Evolutionary conservation across 2,888 invertebrate genomes (phyloP).

Genomic region (Andrena flavipes): DNA sequence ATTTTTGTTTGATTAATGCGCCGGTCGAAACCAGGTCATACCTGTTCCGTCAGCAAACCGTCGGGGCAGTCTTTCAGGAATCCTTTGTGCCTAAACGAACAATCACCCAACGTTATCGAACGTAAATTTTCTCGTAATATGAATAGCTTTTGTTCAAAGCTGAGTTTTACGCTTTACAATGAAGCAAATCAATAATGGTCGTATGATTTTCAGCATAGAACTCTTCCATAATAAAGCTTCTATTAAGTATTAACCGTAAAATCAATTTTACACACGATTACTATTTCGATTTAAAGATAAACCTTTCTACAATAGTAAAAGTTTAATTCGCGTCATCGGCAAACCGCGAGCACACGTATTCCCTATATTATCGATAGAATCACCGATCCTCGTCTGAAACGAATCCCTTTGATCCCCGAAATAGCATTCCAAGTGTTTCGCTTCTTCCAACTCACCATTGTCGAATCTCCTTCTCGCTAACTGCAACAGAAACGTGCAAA

Average conservation of each 20-base stretch:
- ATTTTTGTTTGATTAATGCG: conserved; percentile 45
- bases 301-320: no score
- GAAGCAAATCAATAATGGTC: neutral
- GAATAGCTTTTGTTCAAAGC: neutral
- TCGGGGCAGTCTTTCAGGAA: conserved; percentile 98
- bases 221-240: neutral
- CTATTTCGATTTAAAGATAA: no score
- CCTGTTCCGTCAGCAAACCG: conserved; percentile 97
- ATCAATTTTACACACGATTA: neutral
- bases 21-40: conserved; percentile 84
- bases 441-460: conserved; percentile 90
- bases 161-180: neutral
- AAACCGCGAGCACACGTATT: neutral
- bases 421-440: neutral
- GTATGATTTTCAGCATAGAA: neutral
- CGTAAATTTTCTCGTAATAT: neutral
- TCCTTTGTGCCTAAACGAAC: conserved; percentile 94
- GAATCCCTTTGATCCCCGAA: neutral
- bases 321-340: neutral
- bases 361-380: neutral
- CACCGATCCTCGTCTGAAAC: neutral
- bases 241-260: no score
- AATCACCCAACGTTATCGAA: conserved; percentile 33
- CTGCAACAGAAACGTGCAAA: conserved; percentile 86
- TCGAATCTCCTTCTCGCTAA: conserved; percentile 95